phyloP scores from a whole-genome alignment of 2,888 invertebrate genomes.

The Drosophila dives region DNA sequence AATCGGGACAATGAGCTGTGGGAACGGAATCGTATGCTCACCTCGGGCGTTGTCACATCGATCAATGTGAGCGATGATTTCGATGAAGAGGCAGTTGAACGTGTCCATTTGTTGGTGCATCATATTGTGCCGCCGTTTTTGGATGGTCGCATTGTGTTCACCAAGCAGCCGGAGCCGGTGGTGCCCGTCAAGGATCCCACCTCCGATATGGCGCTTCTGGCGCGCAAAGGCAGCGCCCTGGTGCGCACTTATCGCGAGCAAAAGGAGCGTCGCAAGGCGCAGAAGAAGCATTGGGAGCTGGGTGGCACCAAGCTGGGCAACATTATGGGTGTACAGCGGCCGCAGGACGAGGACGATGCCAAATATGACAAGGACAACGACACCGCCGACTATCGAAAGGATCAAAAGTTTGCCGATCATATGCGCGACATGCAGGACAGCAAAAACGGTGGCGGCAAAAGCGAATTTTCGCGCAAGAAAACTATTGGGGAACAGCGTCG shows the following conservation, averaged over 20 bases:
- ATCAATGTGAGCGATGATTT: constrained; percentile 95
- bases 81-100: constrained; percentile 97
- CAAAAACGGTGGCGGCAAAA: constrained; percentile 86
- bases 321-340: constrained; percentile 96
- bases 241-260: constrained; percentile 97
- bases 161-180: constrained; percentile 99
- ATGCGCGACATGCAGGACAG: constrained; percentile 89
- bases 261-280: constrained; percentile 97
- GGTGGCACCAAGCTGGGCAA: constrained; percentile 95
- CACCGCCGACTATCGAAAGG: constrained; percentile 94
- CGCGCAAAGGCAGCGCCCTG: constrained; percentile 96
- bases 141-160: constrained; percentile 99
- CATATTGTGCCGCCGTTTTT: constrained; percentile 99
- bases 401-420: constrained; percentile 98
- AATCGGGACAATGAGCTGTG: constrained; percentile 99
- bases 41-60: constrained; percentile 96
- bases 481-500: constrained; percentile 94
- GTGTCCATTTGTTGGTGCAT: constrained; percentile 98
- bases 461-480: constrained; percentile 94
- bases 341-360: constrained; percentile 91
- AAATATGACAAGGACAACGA: constrained; percentile 88
- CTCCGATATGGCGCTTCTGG: constrained; percentile 98
- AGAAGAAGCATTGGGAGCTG: constrained; percentile 99
- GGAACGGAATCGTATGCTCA: constrained; percentile 99
- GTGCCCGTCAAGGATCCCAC: constrained; percentile 98